Base-by-base conservation (phyloP, 2,888 invertebrate genomes). In the Eilema depressum region DNA sequence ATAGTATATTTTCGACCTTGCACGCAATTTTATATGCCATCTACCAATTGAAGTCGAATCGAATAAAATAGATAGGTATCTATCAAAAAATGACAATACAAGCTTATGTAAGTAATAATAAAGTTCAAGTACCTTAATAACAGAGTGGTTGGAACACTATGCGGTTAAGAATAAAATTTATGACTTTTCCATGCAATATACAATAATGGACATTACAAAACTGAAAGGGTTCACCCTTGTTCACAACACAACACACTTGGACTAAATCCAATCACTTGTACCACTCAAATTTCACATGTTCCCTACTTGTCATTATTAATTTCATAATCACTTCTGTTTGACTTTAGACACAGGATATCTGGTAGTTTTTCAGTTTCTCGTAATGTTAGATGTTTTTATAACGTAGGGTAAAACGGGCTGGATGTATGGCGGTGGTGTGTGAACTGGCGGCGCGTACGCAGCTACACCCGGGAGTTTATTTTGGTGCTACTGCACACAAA, bases 391-490 rank as follows among this genome's bases (percentile, higher is more conserved):
- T 83, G 75, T 88, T 85, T 85, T 84, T 85, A 66, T 86, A 83
- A 82, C 82, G 75, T 80, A 83, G 86, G 88, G 86, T 87, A 86
- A 87, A 84, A 88, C 91, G 88, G 83, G 89, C 74, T 88, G 85
- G 90, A 85, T 85, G 90, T 75, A 78, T 86, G 86, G 78, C 86
- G 86, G 83, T 85, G 81, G 73, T 86, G 82, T 83, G 83, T 75
- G 84, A 82, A 91, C 90, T 91, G 90, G 84, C 85, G 77, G 84
- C 89, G 89, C 86, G 87, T 84, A 85, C 89, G 90, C 89, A 89
- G 88, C 92, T 89, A 88, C 89, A 89, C 95, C 95, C 95, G 93
- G 95, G 90, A 88, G 86, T 91, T 92, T 95, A 95, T 95, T 95
- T 95, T 93, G 78, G 94, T 94, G 92, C 95, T 94, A 91, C 90